A percentile compares a stretch with the other conserved stretches of the same genome.
These are phyloP conservation scores for Penaeus indicus DNA, from an alignment of 1,140 invertebrate species.

Conservation along the genomic window DNA sequence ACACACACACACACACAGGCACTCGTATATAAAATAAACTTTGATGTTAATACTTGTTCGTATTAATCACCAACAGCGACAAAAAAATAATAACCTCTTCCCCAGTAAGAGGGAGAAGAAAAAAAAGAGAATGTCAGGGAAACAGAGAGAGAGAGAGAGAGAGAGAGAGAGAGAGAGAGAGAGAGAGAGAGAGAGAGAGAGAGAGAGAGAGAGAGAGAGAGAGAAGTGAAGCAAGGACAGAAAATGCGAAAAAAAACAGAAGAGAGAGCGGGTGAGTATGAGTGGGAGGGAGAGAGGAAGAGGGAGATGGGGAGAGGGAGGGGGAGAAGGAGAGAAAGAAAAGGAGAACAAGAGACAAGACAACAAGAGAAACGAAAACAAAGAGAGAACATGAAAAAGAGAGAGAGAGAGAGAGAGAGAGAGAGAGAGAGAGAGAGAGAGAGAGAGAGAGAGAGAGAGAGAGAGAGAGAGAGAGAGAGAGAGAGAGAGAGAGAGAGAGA, in stretches of 20 bases:
- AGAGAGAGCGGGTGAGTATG: background rate
- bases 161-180: slow-evolving; percentile 22
- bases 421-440: background rate
- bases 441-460: background rate
- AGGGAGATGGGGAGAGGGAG: background rate
- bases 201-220: background rate
- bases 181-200: background rate
- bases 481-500: slow-evolving; percentile 6
- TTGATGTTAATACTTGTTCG: too few relatives aligned
- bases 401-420: background rate
- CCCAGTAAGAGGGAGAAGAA: too few relatives aligned
- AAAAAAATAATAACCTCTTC: too few relatives aligned
- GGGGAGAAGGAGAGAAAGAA: background rate
- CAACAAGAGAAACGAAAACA: background rate
- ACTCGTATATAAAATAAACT: too few relatives aligned
- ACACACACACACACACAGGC: too few relatives aligned
- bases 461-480: background rate
- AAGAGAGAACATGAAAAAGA: too few relatives aligned
- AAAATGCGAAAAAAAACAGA: background rate
- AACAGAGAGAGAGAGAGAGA: slow-evolving; percentile 12
- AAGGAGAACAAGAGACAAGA: background rate
- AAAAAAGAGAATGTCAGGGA: background rate
- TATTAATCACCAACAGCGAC: too few relatives aligned
- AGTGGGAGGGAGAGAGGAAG: background rate
- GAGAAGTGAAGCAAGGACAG: background rate